Evolutionary conservation across 2,888 invertebrate species (phyloP).

Genomic region (Drosophila barbarae): DNA sequence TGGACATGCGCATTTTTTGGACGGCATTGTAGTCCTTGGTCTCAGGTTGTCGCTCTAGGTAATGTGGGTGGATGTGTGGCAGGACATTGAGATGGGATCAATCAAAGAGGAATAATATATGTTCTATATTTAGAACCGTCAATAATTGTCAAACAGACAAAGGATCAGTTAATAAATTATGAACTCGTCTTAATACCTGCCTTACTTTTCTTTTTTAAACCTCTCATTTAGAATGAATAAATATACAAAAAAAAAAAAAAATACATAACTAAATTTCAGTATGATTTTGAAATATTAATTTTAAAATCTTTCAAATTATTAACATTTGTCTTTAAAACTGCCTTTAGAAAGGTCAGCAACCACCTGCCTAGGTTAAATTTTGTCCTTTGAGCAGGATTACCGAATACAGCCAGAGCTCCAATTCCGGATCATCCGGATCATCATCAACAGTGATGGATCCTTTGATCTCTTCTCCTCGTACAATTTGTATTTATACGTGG

Average conservation of each 20-base stretch:
- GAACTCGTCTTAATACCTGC: neutral
- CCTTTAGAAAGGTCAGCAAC: no score
- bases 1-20: slow-evolving; percentile 58
- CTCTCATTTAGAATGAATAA: neutral
- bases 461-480: neutral
- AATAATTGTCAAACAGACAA: neutral
- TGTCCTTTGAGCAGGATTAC: neutral
- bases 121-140: neutral
- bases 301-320: neutral
- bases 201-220: neutral
- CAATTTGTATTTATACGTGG: neutral
- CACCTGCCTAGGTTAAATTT: neutral
- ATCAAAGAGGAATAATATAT: neutral
- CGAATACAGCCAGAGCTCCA: neutral
- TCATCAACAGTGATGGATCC: neutral
- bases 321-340: neutral
- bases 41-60: slow-evolving; percentile 6
- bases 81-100: slow-evolving; percentile 1
- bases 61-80: slow-evolving; percentile 21
- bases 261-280: neutral
- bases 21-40: slow-evolving; percentile 9
- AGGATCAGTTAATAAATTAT: neutral
- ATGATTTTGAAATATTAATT: neutral
- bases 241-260: neutral
- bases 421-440: neutral